Percentiles rank a stretch among this genome's conserved stretches.
These are phyloP conservation scores for Ictalurus furcatus DNA, from an alignment of 2,113 vertebrate genomes.

Conservation along the genomic window DNA sequence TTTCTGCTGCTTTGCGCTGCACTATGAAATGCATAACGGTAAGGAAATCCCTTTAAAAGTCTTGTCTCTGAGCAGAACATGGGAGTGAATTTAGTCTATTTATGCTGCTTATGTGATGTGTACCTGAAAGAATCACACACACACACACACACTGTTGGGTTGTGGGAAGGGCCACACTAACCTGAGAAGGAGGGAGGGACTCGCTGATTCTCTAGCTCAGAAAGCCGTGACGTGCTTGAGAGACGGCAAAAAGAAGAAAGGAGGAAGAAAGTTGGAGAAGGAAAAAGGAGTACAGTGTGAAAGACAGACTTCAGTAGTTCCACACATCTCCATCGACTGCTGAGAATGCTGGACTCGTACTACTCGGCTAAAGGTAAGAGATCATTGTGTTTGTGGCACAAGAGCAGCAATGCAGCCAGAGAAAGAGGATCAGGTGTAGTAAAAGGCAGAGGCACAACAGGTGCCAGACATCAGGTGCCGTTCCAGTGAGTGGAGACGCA, in stretches of 20 bases:
- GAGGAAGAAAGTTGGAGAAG: not conserved
- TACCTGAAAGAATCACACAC: slow-evolving; percentile 22
- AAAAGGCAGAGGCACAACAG: slow-evolving; percentile 48
- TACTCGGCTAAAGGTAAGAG: slow-evolving; percentile 74
- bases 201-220: slow-evolving; percentile 62
- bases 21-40: not conserved
- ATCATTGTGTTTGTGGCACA: slow-evolving; percentile 29
- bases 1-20: not conserved
- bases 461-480: slow-evolving; percentile 18
- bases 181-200: slow-evolving; percentile 61
- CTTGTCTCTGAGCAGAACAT: not conserved
- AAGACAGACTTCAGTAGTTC: slow-evolving; percentile 37
- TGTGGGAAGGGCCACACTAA: slow-evolving; percentile 67
- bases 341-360: slow-evolving; percentile 65
- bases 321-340: slow-evolving; percentile 48
- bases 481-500: slow-evolving; percentile 26
- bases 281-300: not conserved
- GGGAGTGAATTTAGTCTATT: not conserved
- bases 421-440: slow-evolving; percentile 48
- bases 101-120: slow-evolving; percentile 42
- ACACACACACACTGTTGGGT: slow-evolving; percentile 45
- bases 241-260: slow-evolving; percentile 47
- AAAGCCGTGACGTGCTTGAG: slow-evolving; percentile 62
- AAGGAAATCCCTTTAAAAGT: slow-evolving; percentile 1
- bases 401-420: slow-evolving; percentile 43